phyloP scores from a whole-genome alignment of 2,888 invertebrate species.

The Tanytarsus gracilentus region DNA sequence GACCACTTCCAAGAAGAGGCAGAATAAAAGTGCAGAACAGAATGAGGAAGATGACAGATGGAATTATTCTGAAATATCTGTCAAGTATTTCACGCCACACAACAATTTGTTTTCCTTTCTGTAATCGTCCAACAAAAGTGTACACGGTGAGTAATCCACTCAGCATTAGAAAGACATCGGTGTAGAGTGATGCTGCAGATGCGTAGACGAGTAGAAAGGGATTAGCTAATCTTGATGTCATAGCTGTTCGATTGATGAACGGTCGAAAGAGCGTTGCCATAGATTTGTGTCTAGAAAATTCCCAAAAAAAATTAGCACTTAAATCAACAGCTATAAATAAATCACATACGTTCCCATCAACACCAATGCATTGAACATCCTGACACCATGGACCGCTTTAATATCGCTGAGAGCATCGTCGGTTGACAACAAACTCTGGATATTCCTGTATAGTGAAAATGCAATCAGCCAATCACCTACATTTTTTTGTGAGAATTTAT shows the following conservation, averaged over 20 bases:
- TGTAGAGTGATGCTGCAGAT: slow-evolving; percentile 59
- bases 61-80: slow-evolving; percentile 46
- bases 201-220: slow-evolving; percentile 56
- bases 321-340: neutral
- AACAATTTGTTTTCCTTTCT: slow-evolving; percentile 47
- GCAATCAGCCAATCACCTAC: slow-evolving; percentile 48
- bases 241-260: slow-evolving; percentile 55
- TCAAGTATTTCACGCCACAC: slow-evolving; percentile 52
- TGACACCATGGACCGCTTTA: slow-evolving; percentile 55
- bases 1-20: slow-evolving; percentile 54
- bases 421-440: slow-evolving; percentile 47
- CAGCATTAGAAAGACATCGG: slow-evolving; percentile 62
- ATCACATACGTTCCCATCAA: slow-evolving; percentile 47
- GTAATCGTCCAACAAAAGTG: slow-evolving; percentile 51
- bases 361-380: slow-evolving; percentile 56
- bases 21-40: slow-evolving; percentile 58
- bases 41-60: slow-evolving; percentile 54
- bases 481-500: neutral
- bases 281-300: slow-evolving; percentile 48
- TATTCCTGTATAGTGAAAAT: slow-evolving; percentile 57
- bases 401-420: slow-evolving; percentile 49
- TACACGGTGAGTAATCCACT: slow-evolving; percentile 58
- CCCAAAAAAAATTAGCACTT: neutral
- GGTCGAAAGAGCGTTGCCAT: slow-evolving; percentile 61
- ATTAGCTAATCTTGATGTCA: slow-evolving; percentile 53